Conservation (phyloP, 2,888 invertebrate species). For the Caenorhabditis angaria region DNA sequence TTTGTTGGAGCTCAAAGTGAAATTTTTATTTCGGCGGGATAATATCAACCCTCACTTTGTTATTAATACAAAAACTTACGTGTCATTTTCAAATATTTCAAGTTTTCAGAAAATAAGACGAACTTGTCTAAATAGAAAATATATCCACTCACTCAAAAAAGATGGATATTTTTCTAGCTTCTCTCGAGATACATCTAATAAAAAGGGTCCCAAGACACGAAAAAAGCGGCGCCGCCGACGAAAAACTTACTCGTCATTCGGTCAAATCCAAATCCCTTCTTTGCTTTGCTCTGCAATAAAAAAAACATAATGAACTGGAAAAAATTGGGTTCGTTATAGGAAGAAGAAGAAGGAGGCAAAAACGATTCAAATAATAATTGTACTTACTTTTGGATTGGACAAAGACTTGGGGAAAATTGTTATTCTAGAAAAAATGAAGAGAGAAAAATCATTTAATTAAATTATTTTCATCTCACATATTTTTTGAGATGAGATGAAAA, state of each 20-base stretch:
- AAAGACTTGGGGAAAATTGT: not conserved
- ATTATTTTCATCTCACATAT: not conserved
- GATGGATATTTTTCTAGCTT: too few relatives aligned
- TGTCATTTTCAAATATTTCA: not conserved
- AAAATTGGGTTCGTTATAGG: not conserved
- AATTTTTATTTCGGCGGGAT: too few relatives aligned
- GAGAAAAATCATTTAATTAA: not conserved
- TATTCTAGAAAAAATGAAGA: not conserved
- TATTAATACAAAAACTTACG: too few relatives aligned
- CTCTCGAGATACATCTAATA: not conserved
- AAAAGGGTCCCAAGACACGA: not conserved
- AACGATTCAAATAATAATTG: not conserved
- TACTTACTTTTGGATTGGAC: not conserved
- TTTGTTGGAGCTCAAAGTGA: too few relatives aligned
- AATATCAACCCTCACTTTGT: too few relatives aligned
- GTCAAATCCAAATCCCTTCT: not conserved
- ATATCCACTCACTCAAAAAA: too few relatives aligned
- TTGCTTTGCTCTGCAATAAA: not conserved
- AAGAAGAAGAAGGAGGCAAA: not conserved
- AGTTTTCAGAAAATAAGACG: too few relatives aligned
- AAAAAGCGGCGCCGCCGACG: not conserved
- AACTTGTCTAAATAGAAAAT: too few relatives aligned
- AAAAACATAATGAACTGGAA: conserved; percentile 4
- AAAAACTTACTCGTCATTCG: not conserved
- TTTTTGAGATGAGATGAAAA: not conserved